Percentiles rank a stretch among this genome's conserved stretches.
Evolutionary conservation across 2,797 vertebrate species (phyloP).

Genomic region (Delichon dasypus): DNA sequence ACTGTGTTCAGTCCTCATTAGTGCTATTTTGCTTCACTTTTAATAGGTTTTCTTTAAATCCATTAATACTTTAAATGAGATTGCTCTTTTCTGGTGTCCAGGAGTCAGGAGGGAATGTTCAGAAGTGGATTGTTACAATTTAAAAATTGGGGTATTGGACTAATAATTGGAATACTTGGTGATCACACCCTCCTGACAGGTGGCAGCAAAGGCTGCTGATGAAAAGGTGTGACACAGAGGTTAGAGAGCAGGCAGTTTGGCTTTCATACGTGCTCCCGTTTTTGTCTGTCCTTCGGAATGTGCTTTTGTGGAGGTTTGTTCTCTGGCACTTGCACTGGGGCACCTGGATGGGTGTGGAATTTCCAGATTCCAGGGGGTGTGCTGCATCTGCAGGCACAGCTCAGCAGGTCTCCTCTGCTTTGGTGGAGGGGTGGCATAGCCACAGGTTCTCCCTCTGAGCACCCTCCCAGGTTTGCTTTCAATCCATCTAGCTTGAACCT

Average conservation of each 20-base stretch:
- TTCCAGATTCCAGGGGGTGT: background rate
- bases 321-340: background rate
- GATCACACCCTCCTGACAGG: background rate
- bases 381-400: background rate
- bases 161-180: background rate
- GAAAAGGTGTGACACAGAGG: background rate
- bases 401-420: accelerated
- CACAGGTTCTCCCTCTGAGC: background rate
- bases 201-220: background rate
- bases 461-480: background rate
- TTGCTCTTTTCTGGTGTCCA: background rate
- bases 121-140: background rate
- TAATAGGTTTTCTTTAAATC: conserved; percentile 45
- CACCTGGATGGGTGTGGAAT: accelerated
- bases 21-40: conserved; percentile 21
- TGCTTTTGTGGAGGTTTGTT: background rate
- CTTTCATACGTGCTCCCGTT: background rate
- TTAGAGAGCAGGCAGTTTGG: background rate
- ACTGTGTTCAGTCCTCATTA: conserved; percentile 1
- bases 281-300: background rate
- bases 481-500: background rate
- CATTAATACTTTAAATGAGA: conserved; percentile 21
- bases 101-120: background rate
- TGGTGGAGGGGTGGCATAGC: background rate
- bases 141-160: background rate